Conservation (phyloP, 2,888 invertebrate genomes). For the Nysson spinosus region DNA sequence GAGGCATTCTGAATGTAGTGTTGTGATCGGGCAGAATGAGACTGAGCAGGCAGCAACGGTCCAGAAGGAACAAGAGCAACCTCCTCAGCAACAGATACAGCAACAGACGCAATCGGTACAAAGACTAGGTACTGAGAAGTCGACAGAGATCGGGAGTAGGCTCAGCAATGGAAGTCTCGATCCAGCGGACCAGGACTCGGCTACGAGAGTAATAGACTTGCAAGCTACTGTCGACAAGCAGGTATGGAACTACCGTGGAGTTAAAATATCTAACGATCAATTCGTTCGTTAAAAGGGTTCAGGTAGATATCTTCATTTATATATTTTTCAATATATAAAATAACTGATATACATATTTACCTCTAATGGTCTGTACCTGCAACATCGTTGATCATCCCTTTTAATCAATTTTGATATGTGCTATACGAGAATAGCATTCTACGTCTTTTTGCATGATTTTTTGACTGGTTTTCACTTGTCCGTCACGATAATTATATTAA, state of each 20-base stretch:
- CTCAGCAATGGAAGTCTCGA: conserved; percentile 76
- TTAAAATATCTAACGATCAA: conserved; percentile 23
- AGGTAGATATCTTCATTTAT: conserved; percentile 6
- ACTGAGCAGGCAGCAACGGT: conserved; percentile 71
- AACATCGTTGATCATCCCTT: background rate
- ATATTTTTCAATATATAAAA: too few species aligned
- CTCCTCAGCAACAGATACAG: conserved; percentile 56
- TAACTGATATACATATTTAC: too few species aligned
- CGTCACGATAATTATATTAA: too few species aligned
- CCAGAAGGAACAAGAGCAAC: conserved; percentile 68
- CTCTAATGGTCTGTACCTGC: background rate
- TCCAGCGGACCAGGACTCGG: conserved; percentile 80
- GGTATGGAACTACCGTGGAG: conserved; percentile 78
- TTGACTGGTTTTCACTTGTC: too few species aligned
- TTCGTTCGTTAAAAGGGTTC: conserved; percentile 5
- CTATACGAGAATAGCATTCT: background rate
- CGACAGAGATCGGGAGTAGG: conserved; percentile 70
- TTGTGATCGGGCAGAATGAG: conserved; percentile 75
- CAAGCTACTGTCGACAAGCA: conserved; percentile 93
- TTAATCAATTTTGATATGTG: background rate
- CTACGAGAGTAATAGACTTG: conserved; percentile 85
- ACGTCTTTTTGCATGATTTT: background rate
- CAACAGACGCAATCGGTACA: conserved; percentile 63
- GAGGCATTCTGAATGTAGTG: conserved; percentile 77
- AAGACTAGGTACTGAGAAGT: conserved; percentile 67